Base-by-base conservation (phyloP, 2,888 invertebrate genomes). In the Allygus modestus region DNA sequence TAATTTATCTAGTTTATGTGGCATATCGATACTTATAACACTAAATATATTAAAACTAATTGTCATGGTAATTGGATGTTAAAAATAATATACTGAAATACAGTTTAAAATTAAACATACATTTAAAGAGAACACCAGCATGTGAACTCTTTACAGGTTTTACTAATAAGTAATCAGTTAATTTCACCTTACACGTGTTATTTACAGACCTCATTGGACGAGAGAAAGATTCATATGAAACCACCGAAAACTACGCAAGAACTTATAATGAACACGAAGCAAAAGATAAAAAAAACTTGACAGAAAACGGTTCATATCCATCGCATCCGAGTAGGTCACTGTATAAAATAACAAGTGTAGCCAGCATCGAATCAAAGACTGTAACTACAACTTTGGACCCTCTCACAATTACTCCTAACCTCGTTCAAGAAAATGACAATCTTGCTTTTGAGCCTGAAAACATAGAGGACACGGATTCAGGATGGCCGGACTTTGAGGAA, bases 401-500 rank as follows among this genome's bases (percentile, higher is more conserved):
- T 65, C 65, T 31, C 0, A 65, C 28, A 9, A 65, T 9, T 7
- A 58, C 65, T 2, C 31, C 5, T 11, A 11, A 23, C 20, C 54
- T 54, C 7, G 46, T 17, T 15, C 4, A 11, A 58, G 65, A 65
- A 9, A 28, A 4, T 65, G 65, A 65, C 28, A 31, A 4, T 15
- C 5, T 28, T 0, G 28, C 28, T 58, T 9, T 15, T 5, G 23
- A 58, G 12, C 26, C 1, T 58, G 58, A 26, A 23, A 26, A 2
- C 15, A 23, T 58, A 23, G 75, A 26, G 2, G 75, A 83, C 28
- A 54, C 37, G 17, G 83, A 58, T 28, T 58, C 54, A 17, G 83
- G 83, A 15, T 83, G 83, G 83, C 83, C 83, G 15, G 75, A 83
- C 43, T 83, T 83, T n/a, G 58, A 58, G 33, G 58, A 51, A n/a